These are phyloP conservation scores for Mythimna pallens DNA, from an alignment of 2,888 invertebrate genomes.

Conservation along the genomic window DNA sequence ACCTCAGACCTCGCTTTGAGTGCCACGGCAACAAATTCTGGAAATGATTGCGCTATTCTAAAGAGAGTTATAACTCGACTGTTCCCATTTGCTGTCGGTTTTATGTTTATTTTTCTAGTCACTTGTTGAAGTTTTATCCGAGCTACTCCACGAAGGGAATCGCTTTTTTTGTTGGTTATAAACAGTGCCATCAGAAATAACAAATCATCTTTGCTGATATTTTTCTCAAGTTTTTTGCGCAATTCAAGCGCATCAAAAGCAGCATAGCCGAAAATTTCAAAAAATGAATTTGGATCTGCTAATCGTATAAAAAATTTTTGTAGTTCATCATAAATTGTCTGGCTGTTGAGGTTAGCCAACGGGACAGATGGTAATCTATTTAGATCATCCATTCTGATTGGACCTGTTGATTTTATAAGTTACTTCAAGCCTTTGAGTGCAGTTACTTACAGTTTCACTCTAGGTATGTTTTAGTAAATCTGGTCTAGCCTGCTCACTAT, in stretches of 20 bases:
- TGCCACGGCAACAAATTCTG: neutral
- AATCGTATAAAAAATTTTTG: accelerated
- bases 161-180: neutral
- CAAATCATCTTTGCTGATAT: neutral
- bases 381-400: neutral
- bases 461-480: neutral
- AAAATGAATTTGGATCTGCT: neutral
- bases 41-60: constrained; percentile 19
- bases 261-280: neutral
- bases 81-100: neutral
- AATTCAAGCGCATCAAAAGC: neutral
- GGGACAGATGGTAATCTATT: neutral
- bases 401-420: neutral
- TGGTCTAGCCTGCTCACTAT: neutral
- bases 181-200: neutral
- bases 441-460: neutral
- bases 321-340: no score
- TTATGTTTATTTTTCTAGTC: constrained; percentile 1
- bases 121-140: neutral
- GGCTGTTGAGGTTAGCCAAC: no score
- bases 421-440: neutral
- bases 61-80: constrained; percentile 4
- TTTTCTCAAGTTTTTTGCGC: neutral
- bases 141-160: accelerated
- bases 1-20: neutral